A percentile compares a stretch with the other conserved stretches of the same genome.
phyloP scores from a whole-genome alignment of 2,797 vertebrate genomes.

The Cossypha polioptera region DNA sequence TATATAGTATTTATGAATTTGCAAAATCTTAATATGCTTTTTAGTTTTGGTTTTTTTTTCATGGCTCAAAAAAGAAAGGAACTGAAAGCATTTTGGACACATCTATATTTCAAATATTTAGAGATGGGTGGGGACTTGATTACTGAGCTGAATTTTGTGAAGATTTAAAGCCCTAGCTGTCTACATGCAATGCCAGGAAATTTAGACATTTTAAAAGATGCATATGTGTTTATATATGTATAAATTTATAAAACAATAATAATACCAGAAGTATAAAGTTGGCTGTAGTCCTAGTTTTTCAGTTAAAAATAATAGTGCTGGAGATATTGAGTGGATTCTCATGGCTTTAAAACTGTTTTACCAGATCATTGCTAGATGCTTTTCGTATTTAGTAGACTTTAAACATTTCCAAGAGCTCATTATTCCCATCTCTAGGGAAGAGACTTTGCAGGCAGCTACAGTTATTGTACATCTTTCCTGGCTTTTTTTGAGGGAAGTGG shows the following conservation, averaged over 20 bases:
- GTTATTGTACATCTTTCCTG: slow-evolving; percentile 48
- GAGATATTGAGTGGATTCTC: slow-evolving; percentile 50
- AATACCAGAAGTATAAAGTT: slow-evolving; percentile 57
- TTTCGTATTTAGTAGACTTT: slow-evolving; percentile 66
- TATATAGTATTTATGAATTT: not conserved
- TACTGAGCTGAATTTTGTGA: slow-evolving; percentile 7
- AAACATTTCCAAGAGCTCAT: slow-evolving; percentile 64
- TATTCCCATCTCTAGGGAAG: slow-evolving; percentile 42
- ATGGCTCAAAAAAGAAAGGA: not conserved
- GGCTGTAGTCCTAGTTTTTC: slow-evolving; percentile 49
- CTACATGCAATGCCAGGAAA: slow-evolving; percentile 5
- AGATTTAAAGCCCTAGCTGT: not conserved
- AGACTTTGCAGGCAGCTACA: slow-evolving; percentile 48
- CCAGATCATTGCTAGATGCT: slow-evolving; percentile 58
- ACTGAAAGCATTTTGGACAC: not conserved
- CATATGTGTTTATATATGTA: not conserved
- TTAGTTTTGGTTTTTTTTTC: not conserved
- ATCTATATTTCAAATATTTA: not conserved
- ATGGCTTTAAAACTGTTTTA: slow-evolving; percentile 60
- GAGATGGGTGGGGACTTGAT: not conserved
- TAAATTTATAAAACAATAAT: slow-evolving; percentile 21
- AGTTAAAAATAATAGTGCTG: slow-evolving; percentile 66
- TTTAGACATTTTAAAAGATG: slow-evolving; percentile 25
- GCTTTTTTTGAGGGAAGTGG: slow-evolving; percentile 12
- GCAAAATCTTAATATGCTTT: not conserved